A percentile compares a stretch with the other conserved stretches of the same genome.
These are phyloP conservation scores for Psittacula derbiana DNA, from an alignment of 2,797 vertebrate genomes.

Conservation along the genomic window DNA sequence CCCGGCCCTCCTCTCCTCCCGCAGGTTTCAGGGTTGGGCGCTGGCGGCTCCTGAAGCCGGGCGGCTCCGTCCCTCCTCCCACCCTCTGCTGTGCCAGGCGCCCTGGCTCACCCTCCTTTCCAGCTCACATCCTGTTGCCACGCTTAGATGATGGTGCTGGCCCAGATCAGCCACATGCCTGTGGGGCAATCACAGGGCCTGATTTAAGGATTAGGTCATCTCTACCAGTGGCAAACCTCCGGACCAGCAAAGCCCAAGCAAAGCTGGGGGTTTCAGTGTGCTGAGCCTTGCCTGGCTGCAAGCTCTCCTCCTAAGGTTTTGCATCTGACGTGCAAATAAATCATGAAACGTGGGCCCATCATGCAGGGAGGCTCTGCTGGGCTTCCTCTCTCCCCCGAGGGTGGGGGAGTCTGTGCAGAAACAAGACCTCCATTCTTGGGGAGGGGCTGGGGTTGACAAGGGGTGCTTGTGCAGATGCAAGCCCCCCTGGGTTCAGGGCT, in stretches of 20 bases:
- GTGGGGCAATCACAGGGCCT: neutral
- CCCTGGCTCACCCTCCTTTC: neutral
- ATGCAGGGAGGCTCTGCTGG: neutral
- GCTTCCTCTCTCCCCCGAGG: neutral
- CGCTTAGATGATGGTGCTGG: neutral
- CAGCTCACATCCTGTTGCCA: constrained; percentile 61
- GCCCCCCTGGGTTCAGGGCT: neutral
- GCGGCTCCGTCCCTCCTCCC: neutral
- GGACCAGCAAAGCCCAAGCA: neutral
- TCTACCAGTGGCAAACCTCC: neutral
- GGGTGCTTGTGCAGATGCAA: neutral
- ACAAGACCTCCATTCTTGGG: constrained; percentile 46
- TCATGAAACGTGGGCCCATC: neutral
- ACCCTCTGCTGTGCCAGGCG: neutral
- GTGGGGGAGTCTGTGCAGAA: neutral
- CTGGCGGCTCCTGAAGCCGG: neutral
- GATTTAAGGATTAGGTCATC: neutral
- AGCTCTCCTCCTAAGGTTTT: neutral
- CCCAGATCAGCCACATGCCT: neutral
- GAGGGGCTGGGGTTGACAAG: neutral
- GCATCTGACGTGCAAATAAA: neutral
- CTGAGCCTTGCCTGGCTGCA: neutral
- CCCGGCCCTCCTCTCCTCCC: neutral
- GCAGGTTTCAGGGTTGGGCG: constrained; percentile 43
- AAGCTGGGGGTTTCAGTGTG: neutral